Base-by-base conservation (phyloP, 2,797 vertebrate genomes). In the Margarornis squamiger region DNA sequence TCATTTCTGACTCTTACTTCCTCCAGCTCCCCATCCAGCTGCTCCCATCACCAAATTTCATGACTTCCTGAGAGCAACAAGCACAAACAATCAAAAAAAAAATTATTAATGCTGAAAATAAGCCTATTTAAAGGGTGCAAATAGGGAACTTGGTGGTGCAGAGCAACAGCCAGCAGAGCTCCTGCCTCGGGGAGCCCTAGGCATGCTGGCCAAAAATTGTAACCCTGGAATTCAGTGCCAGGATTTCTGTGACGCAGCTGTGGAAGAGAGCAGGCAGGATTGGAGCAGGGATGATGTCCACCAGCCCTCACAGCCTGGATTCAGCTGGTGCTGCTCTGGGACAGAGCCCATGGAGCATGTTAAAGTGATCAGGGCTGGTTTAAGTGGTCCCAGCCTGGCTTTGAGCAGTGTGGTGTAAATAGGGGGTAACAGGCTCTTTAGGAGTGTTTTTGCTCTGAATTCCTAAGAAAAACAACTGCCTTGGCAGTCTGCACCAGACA, bases 321-420 rank as follows among this genome's bases (percentile, higher is more conserved):
- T 62, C 9, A 22, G 46, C 74, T 8, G 15, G 15, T 6, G 24
- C 43, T 45, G 70, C 46, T 22, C 68, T 0, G 0, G 39, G 48
- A 32, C 1, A 8, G 52, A 83, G 52, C 32, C 45, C 4, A 0
- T 0, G 3, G 14, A 62, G 43, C 30, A 58, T 7, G 2, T 15
- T 34, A 21, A 77, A 84, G 48, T 11, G 6, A 55, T 26, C 1
- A 1, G n/a, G 6, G 14, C 23, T 63, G 77, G 32, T 66, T 76
- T 38, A 20, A n/a, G 49, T 5, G 48, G 38, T 70, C 57, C 66
- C 61, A 52, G 75, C 43, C 61, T 20, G 39, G 23, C 48, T 88
- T 49, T 51, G 75, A 71, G 46, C 16, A 61, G 62, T 0, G 0
- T 27, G 36, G 58, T 29, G 48, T 51, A n/a, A 80, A 79, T 0